Conservation (phyloP, 2,888 invertebrate genomes). For the Philhelius pedissequus region DNA sequence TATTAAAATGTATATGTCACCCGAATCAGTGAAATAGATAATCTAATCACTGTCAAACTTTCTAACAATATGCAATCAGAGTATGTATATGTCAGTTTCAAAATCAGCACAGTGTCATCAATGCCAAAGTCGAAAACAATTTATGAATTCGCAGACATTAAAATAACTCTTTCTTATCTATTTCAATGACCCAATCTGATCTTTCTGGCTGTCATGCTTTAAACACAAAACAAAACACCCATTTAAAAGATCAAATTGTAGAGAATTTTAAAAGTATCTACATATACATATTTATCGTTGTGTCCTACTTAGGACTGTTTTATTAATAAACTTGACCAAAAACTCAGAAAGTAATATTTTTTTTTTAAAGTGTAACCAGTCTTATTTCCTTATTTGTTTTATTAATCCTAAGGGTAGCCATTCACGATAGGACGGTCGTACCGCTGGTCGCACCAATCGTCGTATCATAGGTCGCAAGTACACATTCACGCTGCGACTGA, state of each 20-base stretch:
- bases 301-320: neutral
- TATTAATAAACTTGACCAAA: neutral
- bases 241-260: neutral
- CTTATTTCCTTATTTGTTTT: too few species aligned
- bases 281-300: neutral
- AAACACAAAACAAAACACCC: conserved; percentile 31
- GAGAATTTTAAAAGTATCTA: neutral
- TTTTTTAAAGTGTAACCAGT: too few species aligned
- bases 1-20: neutral
- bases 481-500: too few species aligned
- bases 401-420: too few species aligned
- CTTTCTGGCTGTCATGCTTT: conserved; percentile 3
- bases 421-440: too few species aligned
- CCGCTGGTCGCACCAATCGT: too few species aligned
- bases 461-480: too few species aligned
- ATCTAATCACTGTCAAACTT: conserved; percentile 28
- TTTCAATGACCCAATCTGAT: conserved; percentile 12
- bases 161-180: conserved; percentile 40
- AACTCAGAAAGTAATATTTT: neutral
- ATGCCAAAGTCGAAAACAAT: conserved; percentile 33
- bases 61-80: neutral
- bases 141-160: conserved; percentile 32
- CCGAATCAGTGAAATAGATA: conserved; percentile 39
- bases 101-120: conserved; percentile 40
- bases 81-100: neutral